phyloP scores from a whole-genome alignment of 2,888 invertebrate genomes.

The Galeruca laticollis region DNA sequence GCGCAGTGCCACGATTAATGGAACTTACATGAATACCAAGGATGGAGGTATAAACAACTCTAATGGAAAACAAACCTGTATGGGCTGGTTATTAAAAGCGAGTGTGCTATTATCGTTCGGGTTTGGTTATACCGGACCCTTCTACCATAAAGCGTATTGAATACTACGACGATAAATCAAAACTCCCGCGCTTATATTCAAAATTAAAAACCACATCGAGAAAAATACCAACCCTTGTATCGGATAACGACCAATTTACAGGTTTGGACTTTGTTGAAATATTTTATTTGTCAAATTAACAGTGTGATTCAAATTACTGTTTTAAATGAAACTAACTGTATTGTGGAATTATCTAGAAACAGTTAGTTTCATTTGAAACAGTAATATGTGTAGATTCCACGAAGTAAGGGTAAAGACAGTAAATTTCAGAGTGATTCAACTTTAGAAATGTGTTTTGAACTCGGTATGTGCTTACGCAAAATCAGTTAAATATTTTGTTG shows the following conservation, averaged over 20 bases:
- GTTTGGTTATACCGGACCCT: conserved; percentile 50
- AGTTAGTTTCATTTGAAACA: too few species aligned
- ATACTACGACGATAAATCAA: conserved; percentile 59
- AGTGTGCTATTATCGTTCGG: conserved; percentile 52
- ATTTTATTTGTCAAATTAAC: too few species aligned
- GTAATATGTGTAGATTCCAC: too few species aligned
- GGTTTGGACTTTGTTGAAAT: conserved; percentile 7
- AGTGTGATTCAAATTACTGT: too few species aligned
- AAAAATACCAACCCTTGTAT: conserved; percentile 57
- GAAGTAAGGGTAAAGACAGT: too few species aligned
- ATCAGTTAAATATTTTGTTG: too few species aligned
- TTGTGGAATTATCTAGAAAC: too few species aligned
- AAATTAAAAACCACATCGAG: conserved; percentile 60
- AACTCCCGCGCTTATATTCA: conserved; percentile 53
- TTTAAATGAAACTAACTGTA: too few species aligned
- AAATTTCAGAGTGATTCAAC: too few species aligned
- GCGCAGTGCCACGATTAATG: conserved; percentile 62
- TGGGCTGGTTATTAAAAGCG: conserved; percentile 56
- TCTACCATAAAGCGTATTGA: conserved; percentile 52
- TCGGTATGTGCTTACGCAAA: too few species aligned
- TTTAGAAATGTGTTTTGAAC: too few species aligned
- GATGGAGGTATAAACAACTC: conserved; percentile 61
- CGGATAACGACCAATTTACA: conserved; percentile 21
- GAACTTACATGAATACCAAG: conserved; percentile 63
- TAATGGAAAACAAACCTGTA: conserved; percentile 61